These are phyloP conservation scores for Drosophila mercatorum DNA, from an alignment of 2,888 invertebrate genomes.

Conservation along the genomic window DNA sequence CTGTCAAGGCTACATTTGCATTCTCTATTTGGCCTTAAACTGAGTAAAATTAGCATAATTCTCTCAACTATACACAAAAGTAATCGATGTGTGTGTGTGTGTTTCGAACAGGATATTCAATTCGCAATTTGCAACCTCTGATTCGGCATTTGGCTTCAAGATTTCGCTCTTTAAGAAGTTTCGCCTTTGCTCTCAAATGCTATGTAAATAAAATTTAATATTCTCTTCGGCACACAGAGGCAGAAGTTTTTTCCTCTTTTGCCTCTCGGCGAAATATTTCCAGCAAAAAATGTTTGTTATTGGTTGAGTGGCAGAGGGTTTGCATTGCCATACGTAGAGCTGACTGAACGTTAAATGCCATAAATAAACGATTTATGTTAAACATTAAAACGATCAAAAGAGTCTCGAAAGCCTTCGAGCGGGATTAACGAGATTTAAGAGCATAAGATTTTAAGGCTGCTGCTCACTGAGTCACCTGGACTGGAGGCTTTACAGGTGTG, in stretches of 20 bases:
- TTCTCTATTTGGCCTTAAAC: slow-evolving; percentile 15
- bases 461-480: neutral
- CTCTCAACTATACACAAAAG: slow-evolving; percentile 10
- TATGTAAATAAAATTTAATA: slow-evolving; percentile 61
- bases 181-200: slow-evolving; percentile 32
- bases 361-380: slow-evolving; percentile 56
- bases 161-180: slow-evolving; percentile 38
- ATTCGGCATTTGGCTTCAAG: slow-evolving; percentile 19
- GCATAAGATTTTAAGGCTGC: neutral
- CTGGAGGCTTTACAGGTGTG: slow-evolving; percentile 18
- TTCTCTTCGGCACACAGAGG: slow-evolving; percentile 23
- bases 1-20: slow-evolving; percentile 29
- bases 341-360: slow-evolving; percentile 46
- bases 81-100: slow-evolving; percentile 14
- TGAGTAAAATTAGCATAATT: slow-evolving; percentile 28
- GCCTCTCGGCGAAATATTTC: slow-evolving; percentile 34
- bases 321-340: neutral
- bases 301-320: neutral
- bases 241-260: slow-evolving; percentile 18
- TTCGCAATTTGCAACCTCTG: slow-evolving; percentile 33
- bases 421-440: slow-evolving; percentile 32
- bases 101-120: slow-evolving; percentile 38
- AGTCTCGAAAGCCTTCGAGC: slow-evolving; percentile 35
- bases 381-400: slow-evolving; percentile 57
- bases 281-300: slow-evolving; percentile 34